Conservation (phyloP, 2,797 vertebrate species). For the Crocidura indochinensis region DNA sequence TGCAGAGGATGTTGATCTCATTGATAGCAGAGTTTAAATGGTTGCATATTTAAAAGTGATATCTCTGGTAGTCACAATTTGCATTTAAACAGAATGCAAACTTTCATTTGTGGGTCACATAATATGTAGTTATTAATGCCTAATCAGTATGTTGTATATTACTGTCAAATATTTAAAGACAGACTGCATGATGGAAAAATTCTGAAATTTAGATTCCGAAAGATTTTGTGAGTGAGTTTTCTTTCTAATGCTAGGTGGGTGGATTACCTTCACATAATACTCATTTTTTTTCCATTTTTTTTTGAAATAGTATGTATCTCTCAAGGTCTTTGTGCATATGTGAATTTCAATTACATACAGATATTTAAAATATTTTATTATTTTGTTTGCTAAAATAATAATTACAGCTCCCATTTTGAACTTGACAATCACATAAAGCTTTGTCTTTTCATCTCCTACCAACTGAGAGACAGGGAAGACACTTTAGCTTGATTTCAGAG, state of each 20-base stretch:
- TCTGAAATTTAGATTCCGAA: conserved; percentile 33
- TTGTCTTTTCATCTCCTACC: background rate
- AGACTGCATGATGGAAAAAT: background rate
- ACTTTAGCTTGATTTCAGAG: conserved; percentile 50
- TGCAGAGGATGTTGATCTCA: background rate
- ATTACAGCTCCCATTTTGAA: background rate
- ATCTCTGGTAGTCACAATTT: conserved; percentile 35
- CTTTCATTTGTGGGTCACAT: conserved; percentile 1
- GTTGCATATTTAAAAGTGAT: conserved; percentile 56
- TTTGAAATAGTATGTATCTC: conserved; percentile 45
- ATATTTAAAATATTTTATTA: conserved; percentile 55
- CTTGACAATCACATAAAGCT: background rate
- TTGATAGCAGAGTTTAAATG: conserved; percentile 36
- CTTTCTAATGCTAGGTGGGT: background rate
- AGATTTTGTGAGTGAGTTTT: conserved; percentile 51
- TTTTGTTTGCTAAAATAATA: conserved; percentile 45
- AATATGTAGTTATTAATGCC: background rate
- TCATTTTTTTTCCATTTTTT: conserved; percentile 33
- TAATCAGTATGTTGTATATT: background rate
- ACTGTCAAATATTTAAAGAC: background rate
- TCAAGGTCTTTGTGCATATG: conserved; percentile 13
- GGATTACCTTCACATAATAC: background rate
- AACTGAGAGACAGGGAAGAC: background rate
- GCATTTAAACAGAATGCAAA: conserved; percentile 30
- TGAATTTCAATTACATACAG: background rate